Evolutionary conservation across 1,140 invertebrate genomes (phyloP).

Genomic region (Elymnias hypermnestra): DNA sequence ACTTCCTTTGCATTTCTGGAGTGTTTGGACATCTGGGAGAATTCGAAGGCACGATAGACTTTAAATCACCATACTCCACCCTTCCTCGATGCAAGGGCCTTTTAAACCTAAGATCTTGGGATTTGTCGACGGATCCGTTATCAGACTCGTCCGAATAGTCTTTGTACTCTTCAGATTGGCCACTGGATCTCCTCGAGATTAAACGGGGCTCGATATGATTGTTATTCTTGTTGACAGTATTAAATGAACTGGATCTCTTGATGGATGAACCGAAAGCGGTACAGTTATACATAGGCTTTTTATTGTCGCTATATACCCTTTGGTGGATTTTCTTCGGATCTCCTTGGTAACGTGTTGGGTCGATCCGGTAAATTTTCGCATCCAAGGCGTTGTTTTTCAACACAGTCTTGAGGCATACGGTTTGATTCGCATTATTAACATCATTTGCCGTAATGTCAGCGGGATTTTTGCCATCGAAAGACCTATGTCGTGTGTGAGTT

Average conservation of each 20-base stretch:
- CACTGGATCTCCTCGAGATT: constrained; percentile 40
- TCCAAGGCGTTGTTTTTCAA: constrained; percentile 64
- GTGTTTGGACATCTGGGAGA: constrained; percentile 71
- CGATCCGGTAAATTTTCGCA: constrained; percentile 47
- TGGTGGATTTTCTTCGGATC: constrained; percentile 50
- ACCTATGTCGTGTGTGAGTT: constrained; percentile 47
- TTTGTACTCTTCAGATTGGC: constrained; percentile 55
- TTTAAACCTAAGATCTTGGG: constrained; percentile 52
- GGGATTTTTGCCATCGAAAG: constrained; percentile 37
- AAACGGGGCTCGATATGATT: constrained; percentile 48
- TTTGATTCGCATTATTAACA: constrained; percentile 52
- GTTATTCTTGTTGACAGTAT: constrained; percentile 67
- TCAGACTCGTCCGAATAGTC: constrained; percentile 62
- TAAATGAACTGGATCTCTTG: constrained; percentile 70
- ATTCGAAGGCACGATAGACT: constrained; percentile 54
- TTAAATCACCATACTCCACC: constrained; percentile 59
- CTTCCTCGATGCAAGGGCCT: constrained; percentile 46
- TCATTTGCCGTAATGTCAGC: constrained; percentile 36
- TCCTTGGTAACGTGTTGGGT: constrained; percentile 60
- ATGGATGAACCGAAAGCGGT: constrained; percentile 55
- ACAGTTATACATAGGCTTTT: constrained; percentile 26
- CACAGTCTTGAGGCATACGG: constrained; percentile 59
- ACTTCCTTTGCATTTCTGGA: constrained; percentile 70
- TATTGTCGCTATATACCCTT: constrained; percentile 50
- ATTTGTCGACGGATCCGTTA: constrained; percentile 47